These are phyloP conservation scores for Pampusana beccarii DNA, from an alignment of 2,113 vertebrate species.

Conservation along the genomic window DNA sequence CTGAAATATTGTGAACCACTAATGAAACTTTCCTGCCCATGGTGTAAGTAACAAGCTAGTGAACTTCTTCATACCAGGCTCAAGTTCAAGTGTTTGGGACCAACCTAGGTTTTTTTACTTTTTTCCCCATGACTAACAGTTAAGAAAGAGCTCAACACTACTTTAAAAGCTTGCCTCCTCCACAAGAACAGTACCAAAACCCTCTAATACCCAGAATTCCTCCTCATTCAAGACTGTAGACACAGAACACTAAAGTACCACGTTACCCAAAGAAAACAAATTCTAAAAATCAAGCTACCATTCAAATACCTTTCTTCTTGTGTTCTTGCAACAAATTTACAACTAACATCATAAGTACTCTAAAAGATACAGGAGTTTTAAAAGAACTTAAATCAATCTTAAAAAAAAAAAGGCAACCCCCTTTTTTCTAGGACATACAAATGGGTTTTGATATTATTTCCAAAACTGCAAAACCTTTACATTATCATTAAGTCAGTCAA, in stretches of 20 bases:
- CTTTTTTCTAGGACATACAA: neutral
- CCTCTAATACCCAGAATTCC: neutral
- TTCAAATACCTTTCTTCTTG: too few relatives aligned
- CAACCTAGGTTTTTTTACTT: neutral
- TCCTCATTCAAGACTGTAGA: neutral
- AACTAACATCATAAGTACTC: neutral
- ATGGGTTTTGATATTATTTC: neutral
- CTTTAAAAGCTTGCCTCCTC: neutral
- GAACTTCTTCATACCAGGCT: neutral
- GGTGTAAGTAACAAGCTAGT: rapidly evolving
- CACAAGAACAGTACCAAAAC: neutral
- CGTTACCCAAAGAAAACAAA: neutral
- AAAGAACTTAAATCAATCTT: neutral
- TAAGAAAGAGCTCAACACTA: rapidly evolving
- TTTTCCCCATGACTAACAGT: neutral
- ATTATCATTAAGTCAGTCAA: neutral
- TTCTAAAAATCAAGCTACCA: neutral
- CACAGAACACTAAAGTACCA: rapidly evolving
- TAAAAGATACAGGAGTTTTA: neutral
- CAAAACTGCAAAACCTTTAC: neutral
- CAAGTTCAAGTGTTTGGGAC: neutral
- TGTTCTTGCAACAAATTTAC: neutral
- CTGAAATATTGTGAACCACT: rapidly evolving
- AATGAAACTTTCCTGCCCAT: rapidly evolving
- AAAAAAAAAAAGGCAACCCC: too few relatives aligned